Evolutionary conservation across 2,797 vertebrate species (phyloP).

Genomic region (Falco peregrinus): DNA sequence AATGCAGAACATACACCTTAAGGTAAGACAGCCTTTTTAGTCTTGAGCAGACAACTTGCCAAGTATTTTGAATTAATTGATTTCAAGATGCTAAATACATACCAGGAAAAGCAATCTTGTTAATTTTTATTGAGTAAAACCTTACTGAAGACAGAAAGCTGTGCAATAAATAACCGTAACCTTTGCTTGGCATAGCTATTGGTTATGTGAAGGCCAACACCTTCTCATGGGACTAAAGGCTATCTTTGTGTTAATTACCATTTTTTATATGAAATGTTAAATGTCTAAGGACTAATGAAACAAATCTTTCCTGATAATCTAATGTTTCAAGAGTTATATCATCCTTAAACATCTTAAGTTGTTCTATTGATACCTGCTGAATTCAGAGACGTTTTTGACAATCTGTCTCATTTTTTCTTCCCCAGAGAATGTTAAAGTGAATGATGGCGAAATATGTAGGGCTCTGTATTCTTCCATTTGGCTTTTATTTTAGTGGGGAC

Average conservation of each 20-base stretch:
- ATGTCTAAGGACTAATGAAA: conserved; percentile 68
- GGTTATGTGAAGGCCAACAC: conserved; percentile 37
- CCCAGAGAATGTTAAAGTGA: not conserved
- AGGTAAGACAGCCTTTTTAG: conserved; percentile 19
- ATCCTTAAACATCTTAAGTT: conserved; percentile 29
- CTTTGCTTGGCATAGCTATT: conserved; percentile 46
- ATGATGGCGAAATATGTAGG: not conserved
- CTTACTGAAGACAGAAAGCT: conserved; percentile 26
- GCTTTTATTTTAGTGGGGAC: not conserved
- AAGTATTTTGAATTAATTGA: conserved; percentile 60
- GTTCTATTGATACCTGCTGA: not conserved
- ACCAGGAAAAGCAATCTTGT: not conserved
- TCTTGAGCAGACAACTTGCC: conserved; percentile 2
- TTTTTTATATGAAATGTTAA: conserved; percentile 65
- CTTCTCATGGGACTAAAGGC: conserved; percentile 50
- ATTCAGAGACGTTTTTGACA: not conserved
- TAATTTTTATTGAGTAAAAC: conserved; percentile 64
- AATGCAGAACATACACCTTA: not conserved
- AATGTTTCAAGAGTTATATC: conserved; percentile 19
- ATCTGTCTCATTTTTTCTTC: not conserved
- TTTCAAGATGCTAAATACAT: conserved; percentile 53
- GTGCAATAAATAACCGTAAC: conserved; percentile 71
- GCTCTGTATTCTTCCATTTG: not conserved
- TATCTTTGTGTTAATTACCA: conserved; percentile 65
- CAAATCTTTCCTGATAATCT: conserved; percentile 50